Base-by-base conservation (phyloP, 2,888 invertebrate species). In the Brachyptera putata region DNA sequence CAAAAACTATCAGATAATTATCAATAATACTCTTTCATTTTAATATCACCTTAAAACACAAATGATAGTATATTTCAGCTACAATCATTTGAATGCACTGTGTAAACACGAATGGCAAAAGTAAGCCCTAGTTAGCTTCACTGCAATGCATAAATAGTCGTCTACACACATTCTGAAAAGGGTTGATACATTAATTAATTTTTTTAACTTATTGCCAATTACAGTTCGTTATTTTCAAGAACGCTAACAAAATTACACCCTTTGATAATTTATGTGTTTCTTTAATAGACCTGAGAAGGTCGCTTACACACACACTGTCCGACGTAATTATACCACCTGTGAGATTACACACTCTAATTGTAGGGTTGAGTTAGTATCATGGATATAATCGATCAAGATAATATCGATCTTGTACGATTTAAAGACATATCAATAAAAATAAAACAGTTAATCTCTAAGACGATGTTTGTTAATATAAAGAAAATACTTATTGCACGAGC, bases 401-500 rank as follows among this genome's bases (percentile, higher is more conserved):
- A 11, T 30, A 30, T 30, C 30, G 30, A 30, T 30, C 30, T 11
- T 7, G 30, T 30, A 7, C 30, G 30, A 5, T n/a, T n/a, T 11
- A 30, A 5, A 30, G 30, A 30, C 30, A 30, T 30, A 30, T 30
- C 30, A 11, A 30, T 30, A 30, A 30, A 7, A 30, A 30, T 30
- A 30, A 30, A 30, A 5, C 5, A 30, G 7, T 30, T 30, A 11
- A 30, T 7, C 11, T 7, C 7, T 11, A 30, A 30, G 5, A 30
- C 30, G 30, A 5, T 30, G 11, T 30, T 30, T 30, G 30, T 7
- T 11, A 11, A 30, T 30, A n/a, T 30, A 30, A 11, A 30, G 30
- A 5, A 30, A 30, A 30, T 30, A 41, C 37, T 21, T 57, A 60
- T 57, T 60, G 60, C 57, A 60, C 57, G 60, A 60, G 46, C 57